Evolutionary conservation across 2,888 invertebrate species (phyloP), one percentile per base, ranked within the genome.

Genomic region (Lasioglossum oenotherae): DNA sequence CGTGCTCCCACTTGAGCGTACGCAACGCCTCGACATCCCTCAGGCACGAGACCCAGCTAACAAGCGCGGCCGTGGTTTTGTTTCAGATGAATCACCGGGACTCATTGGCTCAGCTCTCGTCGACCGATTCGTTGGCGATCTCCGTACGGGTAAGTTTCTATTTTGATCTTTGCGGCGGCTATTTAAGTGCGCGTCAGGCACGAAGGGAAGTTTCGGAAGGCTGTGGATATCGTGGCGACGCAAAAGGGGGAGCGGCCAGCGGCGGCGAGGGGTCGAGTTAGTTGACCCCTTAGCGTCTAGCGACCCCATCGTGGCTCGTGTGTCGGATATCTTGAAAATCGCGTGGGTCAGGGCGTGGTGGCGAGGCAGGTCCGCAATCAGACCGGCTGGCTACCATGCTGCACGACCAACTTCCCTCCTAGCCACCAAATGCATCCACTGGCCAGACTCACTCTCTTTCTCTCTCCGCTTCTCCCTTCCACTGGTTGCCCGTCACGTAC

Each of bases 271-370:
- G 89, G 81, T 89, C 85, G 91, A 81, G 91, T 91, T 89, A 84
- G 84, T 89, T 90, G 90, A 89, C 90, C 89, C 79, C 89, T 80
- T 71, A 71, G 14, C 78, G 80, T 76, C 81, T 79, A 69, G 81
- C 85, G 67, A 81, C 82, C 80, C 86, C 82, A 84, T 69, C 82
- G 80, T 75, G 80, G 80, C 74, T 83, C 82, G 90, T 86, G 85
- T 90, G 86, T 80, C 81, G 90, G 88, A 77, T 91, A 91, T 91
- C 90, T 91, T 91, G 90, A 90, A 91, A 91, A 91, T 91, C 91
- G 88, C 85, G 87, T 86, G 88, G 90, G 88, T 91, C 90, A 91
- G 90, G 90, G 90, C 90, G 90, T 90, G 90, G 90, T 90, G 80
- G 69, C 86, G 71, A 67, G 60, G 73, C 67, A 67, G 81, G 81